Evolutionary conservation across 2,888 invertebrate genomes (phyloP), one percentile per base, ranked within the genome.

Genomic region (Morpho deidamia): DNA sequence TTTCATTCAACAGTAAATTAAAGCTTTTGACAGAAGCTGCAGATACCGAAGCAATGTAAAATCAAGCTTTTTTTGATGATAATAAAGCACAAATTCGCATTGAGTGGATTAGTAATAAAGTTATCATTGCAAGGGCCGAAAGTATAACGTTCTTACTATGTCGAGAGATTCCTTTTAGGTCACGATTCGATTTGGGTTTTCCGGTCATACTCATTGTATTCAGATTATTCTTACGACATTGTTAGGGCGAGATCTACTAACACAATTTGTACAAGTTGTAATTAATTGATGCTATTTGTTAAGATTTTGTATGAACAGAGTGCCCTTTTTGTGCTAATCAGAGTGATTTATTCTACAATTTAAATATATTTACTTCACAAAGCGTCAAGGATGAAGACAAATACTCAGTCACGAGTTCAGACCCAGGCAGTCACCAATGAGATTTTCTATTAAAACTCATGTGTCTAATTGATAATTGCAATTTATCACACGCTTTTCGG

Each of bases 181-280:
- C 62, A 59, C 51, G 45, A 55, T 60, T 61, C 53, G 55, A 53
- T 59, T 56, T 48, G 57, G 57, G 62, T 61, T 61, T 64, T 49
- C 49, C 59, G 63, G 63, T 62, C 63, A 61, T 44, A 44, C 44
- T 43, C 52, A 58, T 59, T 62, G 60, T 64, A 63, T 64, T 59
- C 58, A 61, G 45, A 60, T 60, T 55, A 49, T 56, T 44, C 53
- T 60, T 59, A 60, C 44, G 56, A 52, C 56, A 60, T 42, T 53
- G 48, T 49, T 43, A 35, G 23, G 48, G 40, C 12, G 47, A 33
- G 48, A 34, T 35, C 40, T 32, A 40, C n/a, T 52, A 33, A 55
- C 49, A 56, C 44, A 11, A 47, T 46, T 46, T 37, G 52, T 10
- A 39, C 14, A 11, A 38, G 14, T 32, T 40, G 40, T 42, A 46